Base-by-base conservation (phyloP, 2,113 vertebrate species). In the Tonatia bakeri region DNA sequence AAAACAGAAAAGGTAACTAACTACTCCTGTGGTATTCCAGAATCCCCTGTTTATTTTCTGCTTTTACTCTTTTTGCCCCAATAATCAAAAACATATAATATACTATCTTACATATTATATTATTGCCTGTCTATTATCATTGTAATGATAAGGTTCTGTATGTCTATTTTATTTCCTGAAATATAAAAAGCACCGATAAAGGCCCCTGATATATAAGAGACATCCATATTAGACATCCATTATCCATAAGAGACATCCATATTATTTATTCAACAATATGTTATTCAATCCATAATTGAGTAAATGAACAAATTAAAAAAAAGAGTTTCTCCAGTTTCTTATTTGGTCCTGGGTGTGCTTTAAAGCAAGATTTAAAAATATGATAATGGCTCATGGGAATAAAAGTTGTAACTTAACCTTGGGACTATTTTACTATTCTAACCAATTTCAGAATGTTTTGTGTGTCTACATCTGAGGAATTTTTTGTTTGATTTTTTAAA, bases 11-110 rank as follows among this genome's bases (percentile, higher is more conserved):
- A 87, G 28, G 1, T 38, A 65, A 28, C 15, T 38, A 65, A 28
- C 15, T 64, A 5, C 0, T 1, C 2, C 3, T 40, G 11, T 14
- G 2, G 13, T 24, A 22, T 59, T 54, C 20, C 1, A 50, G 3
- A 77, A 40, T 1, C 3, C 45, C 4, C 7, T 73, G 28, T 15
- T 36, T 31, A 67, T 28, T 56, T 43, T 85, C 45, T 15, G 17
- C 12, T 86, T 43, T 47, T 24, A 20, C 31, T 45, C 1, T 36
- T 59, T 67, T 73, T 59, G 20, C 31, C 40, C 50, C 9, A 31
- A 22, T 40, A 83, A 22, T 72, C 11, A 64, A 38, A 64, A 81
- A 1, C 33, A 64, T 19, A 8, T 59, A 73, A 81, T 31, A 20
- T 43, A 22, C 14, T 38, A 36, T 81, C 13, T 22, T 67, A 56